Percentiles rank a stretch among this genome's conserved stretches.
phyloP scores from a whole-genome alignment of 2,888 invertebrate species.

The Zygaena filipendulae region DNA sequence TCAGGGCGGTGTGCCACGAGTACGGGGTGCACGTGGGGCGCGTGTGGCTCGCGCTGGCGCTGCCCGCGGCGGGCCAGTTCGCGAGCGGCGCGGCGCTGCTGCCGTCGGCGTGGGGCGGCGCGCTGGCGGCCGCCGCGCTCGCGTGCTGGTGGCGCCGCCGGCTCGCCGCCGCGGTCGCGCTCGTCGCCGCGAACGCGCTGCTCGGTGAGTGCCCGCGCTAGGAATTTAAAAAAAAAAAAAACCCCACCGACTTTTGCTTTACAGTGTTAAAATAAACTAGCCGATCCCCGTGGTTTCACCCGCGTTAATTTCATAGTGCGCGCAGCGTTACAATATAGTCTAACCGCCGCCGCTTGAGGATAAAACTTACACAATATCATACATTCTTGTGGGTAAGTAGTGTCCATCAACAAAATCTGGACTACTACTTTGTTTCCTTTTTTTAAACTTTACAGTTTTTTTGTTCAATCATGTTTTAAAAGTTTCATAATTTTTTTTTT shows the following conservation, averaged over 20 bases:
- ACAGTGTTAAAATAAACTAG: not conserved
- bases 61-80: constrained; percentile 93
- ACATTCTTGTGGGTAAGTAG: no score
- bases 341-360: not conserved
- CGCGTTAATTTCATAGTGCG: no score
- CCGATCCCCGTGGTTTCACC: no score
- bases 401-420: no score
- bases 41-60: constrained; percentile 79
- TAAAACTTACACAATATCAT: no score
- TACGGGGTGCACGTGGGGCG: constrained; percentile 91
- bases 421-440: no score
- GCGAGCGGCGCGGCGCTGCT: constrained; percentile 87
- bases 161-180: constrained; percentile 82
- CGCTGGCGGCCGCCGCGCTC: constrained; percentile 82
- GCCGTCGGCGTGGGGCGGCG: constrained; percentile 96
- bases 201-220: constrained; percentile 67
- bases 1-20: constrained; percentile 87
- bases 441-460: no score
- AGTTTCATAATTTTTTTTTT: no score
- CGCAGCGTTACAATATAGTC: not conserved
- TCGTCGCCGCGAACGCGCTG: constrained; percentile 84
- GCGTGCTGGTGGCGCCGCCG: constrained; percentile 91
- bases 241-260: not conserved
- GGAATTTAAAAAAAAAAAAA: no score
- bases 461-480: no score